phyloP scores from a whole-genome alignment of 2,113 vertebrate genomes.

The Ploceus nigricollis region DNA sequence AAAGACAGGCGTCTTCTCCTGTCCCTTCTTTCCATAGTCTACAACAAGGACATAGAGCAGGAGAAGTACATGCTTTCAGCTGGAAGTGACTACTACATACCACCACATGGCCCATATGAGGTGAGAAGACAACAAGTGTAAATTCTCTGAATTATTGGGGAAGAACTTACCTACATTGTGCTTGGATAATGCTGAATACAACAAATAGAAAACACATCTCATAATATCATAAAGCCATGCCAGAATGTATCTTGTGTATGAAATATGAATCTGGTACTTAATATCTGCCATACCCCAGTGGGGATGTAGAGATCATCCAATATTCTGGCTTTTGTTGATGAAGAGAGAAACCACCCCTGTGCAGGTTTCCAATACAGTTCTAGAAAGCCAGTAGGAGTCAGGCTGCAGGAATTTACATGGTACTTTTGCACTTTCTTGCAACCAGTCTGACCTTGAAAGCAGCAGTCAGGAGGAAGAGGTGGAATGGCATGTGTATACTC shows the following conservation, averaged over 20 bases:
- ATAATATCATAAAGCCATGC: not conserved
- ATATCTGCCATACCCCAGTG: not conserved
- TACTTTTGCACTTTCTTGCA: not conserved
- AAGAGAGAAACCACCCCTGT: not conserved
- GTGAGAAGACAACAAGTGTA: slow-evolving; percentile 57
- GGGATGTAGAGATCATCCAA: not conserved
- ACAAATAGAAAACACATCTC: not conserved
- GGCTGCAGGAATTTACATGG: not conserved
- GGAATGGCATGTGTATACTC: not conserved
- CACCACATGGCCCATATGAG: slow-evolving; percentile 82
- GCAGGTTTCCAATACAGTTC: not conserved
- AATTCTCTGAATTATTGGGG: not conserved
- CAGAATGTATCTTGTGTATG: not conserved
- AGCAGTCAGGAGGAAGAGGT: not conserved
- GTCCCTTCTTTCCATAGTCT: slow-evolving; percentile 87
- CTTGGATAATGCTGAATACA: not conserved
- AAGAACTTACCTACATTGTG: not conserved
- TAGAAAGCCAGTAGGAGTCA: not conserved
- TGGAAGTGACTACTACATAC: slow-evolving; percentile 80
- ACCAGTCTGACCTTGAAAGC: not conserved
- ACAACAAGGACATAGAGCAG: slow-evolving; percentile 80
- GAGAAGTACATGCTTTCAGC: slow-evolving; percentile 79
- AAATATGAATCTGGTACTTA: not conserved
- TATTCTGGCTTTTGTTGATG: not conserved
- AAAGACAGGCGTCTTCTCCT: slow-evolving; percentile 91